Base-by-base conservation (phyloP, 2,888 invertebrate genomes). In the Deilephila porcellus region DNA sequence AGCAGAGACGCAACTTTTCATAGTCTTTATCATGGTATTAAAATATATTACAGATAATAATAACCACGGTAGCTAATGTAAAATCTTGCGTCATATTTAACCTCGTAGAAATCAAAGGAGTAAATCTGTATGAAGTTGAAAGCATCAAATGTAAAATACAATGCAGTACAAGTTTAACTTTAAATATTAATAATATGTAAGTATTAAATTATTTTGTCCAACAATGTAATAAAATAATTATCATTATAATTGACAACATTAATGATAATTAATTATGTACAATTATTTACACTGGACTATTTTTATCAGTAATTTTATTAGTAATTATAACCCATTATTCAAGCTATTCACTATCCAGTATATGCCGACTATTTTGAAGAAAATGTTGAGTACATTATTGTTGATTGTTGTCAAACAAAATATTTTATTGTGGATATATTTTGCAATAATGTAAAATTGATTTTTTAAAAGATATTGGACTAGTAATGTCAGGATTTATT, bases 191-290 rank as follows among this genome's bases (percentile, higher is more conserved):
- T 8, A 25, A n/a, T n/a, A n/a, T n/a, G n/a, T n/a, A 14, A 60
- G 14, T 17, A 4, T 32, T 4, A 25, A 29, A 60, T 25, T 52
- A 52, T 52, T 67, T 67, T 67, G 67, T 67, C 67, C 52, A 4
- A 14, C 52, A 67, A 19, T 67, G 67, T 67, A 20, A 20, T 25
- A 32, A 45, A 70, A 20, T 60, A 62, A 56, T n/a, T 71, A 64
- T 32, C 70, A 56, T 70, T 59, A 64, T 59, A 71, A 34, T 71
- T 59, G 59, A 59, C 59, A 71, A 32, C 19, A 59, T 59, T 34
- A 71, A 71, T 71, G 59, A 71, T 59, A 71, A 56, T 71, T n/a
- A 56, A 32, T 17, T 70, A 70, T 70, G 11, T 32, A 56, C 70
- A 71, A 71, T 7, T 67, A 67, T 52, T 52, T 52, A 67, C 25